Percentiles rank a stretch among this genome's conserved stretches.
phyloP scores from a whole-genome alignment of 2,888 invertebrate species.

The Nymphalis polychloros region DNA sequence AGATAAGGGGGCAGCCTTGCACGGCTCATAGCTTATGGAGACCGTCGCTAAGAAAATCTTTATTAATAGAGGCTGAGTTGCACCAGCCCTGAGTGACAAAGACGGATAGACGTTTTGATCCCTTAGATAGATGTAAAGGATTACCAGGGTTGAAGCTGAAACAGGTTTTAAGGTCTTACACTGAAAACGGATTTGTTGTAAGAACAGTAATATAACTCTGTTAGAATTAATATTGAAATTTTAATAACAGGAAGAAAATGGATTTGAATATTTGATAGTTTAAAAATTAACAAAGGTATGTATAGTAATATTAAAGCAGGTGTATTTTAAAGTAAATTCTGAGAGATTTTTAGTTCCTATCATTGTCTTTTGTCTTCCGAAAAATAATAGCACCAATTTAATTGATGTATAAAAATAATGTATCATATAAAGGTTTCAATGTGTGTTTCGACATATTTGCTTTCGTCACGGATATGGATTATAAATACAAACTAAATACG shows the following conservation, averaged over 20 bases:
- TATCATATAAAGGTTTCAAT: too few species aligned
- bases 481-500: too few species aligned
- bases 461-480: too few species aligned
- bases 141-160: conserved; percentile 39
- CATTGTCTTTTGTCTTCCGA: too few species aligned
- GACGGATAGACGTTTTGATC: conserved; percentile 53
- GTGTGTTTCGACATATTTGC: too few species aligned
- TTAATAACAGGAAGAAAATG: background rate
- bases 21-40: conserved; percentile 46
- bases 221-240: background rate
- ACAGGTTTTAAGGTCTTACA: conserved; percentile 36
- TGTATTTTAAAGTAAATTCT: too few species aligned
- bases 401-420: too few species aligned
- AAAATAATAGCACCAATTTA: too few species aligned
- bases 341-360: too few species aligned
- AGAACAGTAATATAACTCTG: background rate
- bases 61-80: conserved; percentile 68
- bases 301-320: too few species aligned
- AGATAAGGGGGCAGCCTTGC: conserved; percentile 55
- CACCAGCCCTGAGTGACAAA: conserved; percentile 53
- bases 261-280: background rate
- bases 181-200: conserved; percentile 20
- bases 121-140: conserved; percentile 46
- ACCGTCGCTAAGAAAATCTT: conserved; percentile 66
- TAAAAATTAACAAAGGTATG: too few species aligned